A percentile compares a stretch with the other conserved stretches of the same genome.
These are phyloP conservation scores for Macroglossus sobrinus DNA, from an alignment of 2,113 vertebrate genomes.

Conservation along the genomic window DNA sequence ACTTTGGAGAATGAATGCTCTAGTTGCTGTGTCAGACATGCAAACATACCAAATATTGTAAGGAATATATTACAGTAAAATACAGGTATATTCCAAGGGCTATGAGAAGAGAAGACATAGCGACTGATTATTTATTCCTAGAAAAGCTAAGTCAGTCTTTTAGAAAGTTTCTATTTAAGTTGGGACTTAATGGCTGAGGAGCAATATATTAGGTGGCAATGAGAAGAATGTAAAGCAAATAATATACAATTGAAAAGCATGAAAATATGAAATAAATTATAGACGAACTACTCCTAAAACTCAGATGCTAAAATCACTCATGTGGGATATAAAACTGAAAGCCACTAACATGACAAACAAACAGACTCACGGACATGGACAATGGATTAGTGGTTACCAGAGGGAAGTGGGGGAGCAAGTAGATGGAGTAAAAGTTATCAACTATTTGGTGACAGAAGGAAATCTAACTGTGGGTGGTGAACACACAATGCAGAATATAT, in stretches of 20 bases:
- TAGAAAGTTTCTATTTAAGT: neutral
- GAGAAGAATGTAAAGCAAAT: neutral
- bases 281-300: neutral
- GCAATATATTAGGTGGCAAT: neutral
- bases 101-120: neutral
- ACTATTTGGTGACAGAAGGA: too few relatives aligned
- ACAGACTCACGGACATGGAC: too few relatives aligned
- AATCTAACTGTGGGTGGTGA: too few relatives aligned
- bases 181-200: neutral
- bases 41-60: neutral
- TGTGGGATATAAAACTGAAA: too few relatives aligned
- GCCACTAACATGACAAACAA: too few relatives aligned
- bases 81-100: neutral
- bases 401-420: too few relatives aligned
- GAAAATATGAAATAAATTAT: neutral
- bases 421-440: too few relatives aligned
- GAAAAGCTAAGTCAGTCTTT: neutral
- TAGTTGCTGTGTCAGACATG: neutral
- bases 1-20: neutral
- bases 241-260: neutral
- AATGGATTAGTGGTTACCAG: too few relatives aligned
- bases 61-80: neutral
- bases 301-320: neutral
- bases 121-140: neutral
- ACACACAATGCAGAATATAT: too few relatives aligned